A percentile compares a stretch with the other conserved stretches of the same genome.
These are phyloP conservation scores for Heliconius himera DNA, from an alignment of 1,140 invertebrate genomes.

Conservation along the genomic window DNA sequence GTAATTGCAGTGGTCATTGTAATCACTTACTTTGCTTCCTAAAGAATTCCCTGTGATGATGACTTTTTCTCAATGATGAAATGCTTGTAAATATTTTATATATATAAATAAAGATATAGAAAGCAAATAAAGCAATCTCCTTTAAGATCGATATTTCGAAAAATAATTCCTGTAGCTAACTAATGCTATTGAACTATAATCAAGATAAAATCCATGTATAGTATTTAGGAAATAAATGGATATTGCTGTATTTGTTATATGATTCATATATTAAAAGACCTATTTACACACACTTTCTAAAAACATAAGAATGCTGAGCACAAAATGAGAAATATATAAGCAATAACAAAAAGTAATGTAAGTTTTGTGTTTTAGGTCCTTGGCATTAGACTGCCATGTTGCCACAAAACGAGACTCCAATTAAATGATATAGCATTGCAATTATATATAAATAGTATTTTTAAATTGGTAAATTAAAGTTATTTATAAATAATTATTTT, in stretches of 20 bases:
- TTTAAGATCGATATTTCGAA: too few species aligned
- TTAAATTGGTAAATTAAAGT: conserved; percentile 3
- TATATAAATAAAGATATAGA: not conserved
- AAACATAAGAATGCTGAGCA: conserved; percentile 9
- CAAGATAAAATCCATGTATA: too few species aligned
- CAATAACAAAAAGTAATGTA: conserved; percentile 16
- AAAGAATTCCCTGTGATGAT: conserved; percentile 37
- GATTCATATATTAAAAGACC: too few species aligned
- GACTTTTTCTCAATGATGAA: conserved; percentile 16
- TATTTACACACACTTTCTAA: not conserved
- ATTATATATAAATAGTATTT: not conserved
- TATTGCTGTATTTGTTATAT: too few species aligned
- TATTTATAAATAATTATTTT: conserved; percentile 32
- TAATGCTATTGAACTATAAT: too few species aligned
- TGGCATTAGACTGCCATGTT: conserved; percentile 49
- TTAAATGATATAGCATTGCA: not conserved
- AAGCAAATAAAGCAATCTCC: too few species aligned
- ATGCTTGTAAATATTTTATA: conserved; percentile 36
- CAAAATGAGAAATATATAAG: conserved; percentile 23
- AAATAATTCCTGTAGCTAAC: too few species aligned
- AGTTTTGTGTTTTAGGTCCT: conserved; percentile 57
- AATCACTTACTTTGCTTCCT: conserved; percentile 40
- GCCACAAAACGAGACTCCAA: conserved; percentile 5
- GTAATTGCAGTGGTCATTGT: conserved; percentile 27
- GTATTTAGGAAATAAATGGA: too few species aligned